Evolutionary conservation across 2,888 invertebrate genomes (phyloP).

Genomic region (Lochmaea crataegi): DNA sequence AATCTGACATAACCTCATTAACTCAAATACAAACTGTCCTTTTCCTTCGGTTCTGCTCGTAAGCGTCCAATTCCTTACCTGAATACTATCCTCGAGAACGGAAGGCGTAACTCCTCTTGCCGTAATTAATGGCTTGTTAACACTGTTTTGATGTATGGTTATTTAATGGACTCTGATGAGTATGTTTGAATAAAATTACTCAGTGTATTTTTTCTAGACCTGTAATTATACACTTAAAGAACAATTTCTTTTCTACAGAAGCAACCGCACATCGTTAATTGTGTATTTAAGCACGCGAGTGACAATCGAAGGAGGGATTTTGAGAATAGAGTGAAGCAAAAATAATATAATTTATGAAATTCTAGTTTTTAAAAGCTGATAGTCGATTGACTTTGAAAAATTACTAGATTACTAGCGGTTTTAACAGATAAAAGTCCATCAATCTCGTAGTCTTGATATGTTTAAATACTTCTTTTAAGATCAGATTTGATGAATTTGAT

Average conservation of each 20-base stretch:
- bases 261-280: constrained; percentile 7
- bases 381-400: no score
- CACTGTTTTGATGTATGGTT: constrained; percentile 43
- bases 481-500: no score
- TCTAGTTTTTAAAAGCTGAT: not conserved
- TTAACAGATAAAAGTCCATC: no score
- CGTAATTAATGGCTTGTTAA: constrained; percentile 45
- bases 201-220: constrained; percentile 34
- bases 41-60: not conserved
- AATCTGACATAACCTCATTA: constrained; percentile 1
- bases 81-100: constrained; percentile 10
- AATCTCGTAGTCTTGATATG: no score
- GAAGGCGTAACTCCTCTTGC: constrained; percentile 37
- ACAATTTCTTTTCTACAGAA: constrained; percentile 24
- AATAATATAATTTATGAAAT: not conserved
- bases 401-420: no score
- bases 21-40: not conserved
- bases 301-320: not conserved
- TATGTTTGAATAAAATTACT: constrained; percentile 44
- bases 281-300: constrained; percentile 25
- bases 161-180: constrained; percentile 45
- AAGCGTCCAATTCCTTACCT: not conserved
- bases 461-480: no score
- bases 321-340: not conserved
- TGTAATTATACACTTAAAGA: constrained; percentile 37